Base-by-base conservation (phyloP, 2,888 invertebrate genomes). In the Ophioninae sp. region DNA sequence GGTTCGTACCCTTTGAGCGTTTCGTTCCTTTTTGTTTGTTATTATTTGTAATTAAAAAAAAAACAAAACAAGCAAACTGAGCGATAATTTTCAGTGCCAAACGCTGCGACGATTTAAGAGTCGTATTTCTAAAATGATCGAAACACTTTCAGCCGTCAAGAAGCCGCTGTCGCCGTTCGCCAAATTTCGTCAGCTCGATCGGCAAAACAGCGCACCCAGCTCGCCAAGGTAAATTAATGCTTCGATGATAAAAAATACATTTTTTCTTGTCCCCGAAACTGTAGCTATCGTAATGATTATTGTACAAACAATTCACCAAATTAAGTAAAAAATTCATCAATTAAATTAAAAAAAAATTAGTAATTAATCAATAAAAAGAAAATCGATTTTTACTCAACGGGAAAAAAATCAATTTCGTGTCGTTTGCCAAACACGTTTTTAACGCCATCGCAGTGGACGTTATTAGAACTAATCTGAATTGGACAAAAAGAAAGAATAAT, bases 171-270 rank as follows among this genome's bases (percentile, higher is more conserved):
- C 97, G 90, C 97, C 98, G 86, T 97, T 98, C 94, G 96, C 97
- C 92, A 98, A 97, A 94, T 98, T 98, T 94, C 96, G 96, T 93
- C 97, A 98, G 94, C 95, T 98, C 93, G 98, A 98, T 93, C 96
- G 96, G 93, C 97, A 97, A 94, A 96, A 96, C 93, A 97, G 97
- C 90, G 95, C 95, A 91, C 95, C 95, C 92, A 93, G 93, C 89
- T 95, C 95, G 90, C 96, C 97, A 93, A 96, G 96, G 97, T 97
- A 94, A 95, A 44, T 67, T 67, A 58, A 68, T 64, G 64, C 13
- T 63, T 51, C 10, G 30, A 56, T 23, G 30, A 67, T 51, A 17
- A 59, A 58, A 23, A n/a, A 58, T n/a, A n/a, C n/a, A n/a, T n/a
- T n/a, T 74, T 75, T 68, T 64, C 22, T 51, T 30, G 7, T 0